A percentile compares a stretch with the other conserved stretches of the same genome.
phyloP scores from a whole-genome alignment of 1,140 invertebrate genomes.

The Orchestia grillus region DNA sequence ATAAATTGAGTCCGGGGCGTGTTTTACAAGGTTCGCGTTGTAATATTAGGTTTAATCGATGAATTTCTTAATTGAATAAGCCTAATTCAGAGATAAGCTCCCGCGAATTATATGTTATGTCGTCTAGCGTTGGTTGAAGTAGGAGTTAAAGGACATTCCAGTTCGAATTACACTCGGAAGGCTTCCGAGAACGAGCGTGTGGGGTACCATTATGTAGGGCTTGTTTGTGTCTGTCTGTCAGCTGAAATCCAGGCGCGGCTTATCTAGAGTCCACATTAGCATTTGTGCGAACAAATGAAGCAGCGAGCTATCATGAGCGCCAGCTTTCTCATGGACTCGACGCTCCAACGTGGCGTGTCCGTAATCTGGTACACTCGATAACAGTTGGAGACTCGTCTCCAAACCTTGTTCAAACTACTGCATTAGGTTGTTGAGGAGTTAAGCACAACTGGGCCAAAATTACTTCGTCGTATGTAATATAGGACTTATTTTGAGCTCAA shows the following conservation, averaged over 20 bases:
- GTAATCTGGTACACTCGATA: neutral
- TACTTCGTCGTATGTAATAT: neutral
- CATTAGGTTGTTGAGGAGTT: neutral
- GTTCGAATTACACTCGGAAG: neutral
- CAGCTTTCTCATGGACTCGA: neutral
- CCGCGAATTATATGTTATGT: neutral
- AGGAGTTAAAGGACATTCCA: neutral
- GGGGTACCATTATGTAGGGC: neutral
- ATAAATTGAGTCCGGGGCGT: no score
- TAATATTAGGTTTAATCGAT: no score
- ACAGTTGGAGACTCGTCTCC: neutral
- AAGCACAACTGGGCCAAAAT: neutral
- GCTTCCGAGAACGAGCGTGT: neutral
- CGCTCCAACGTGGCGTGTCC: neutral
- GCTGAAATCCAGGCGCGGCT: constrained; percentile 43
- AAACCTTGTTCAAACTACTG: neutral
- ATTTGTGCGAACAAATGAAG: constrained; percentile 54
- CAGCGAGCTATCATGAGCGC: constrained; percentile 36
- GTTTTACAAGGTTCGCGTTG: no score
- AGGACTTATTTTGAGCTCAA: neutral
- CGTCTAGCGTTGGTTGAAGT: neutral
- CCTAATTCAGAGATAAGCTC: neutral
- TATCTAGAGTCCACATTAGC: constrained; percentile 52
- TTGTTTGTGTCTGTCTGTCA: constrained; percentile 39
- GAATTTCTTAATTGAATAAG: no score